Conservation (phyloP, 1,140 invertebrate genomes). For the Cephus cinctus region DNA sequence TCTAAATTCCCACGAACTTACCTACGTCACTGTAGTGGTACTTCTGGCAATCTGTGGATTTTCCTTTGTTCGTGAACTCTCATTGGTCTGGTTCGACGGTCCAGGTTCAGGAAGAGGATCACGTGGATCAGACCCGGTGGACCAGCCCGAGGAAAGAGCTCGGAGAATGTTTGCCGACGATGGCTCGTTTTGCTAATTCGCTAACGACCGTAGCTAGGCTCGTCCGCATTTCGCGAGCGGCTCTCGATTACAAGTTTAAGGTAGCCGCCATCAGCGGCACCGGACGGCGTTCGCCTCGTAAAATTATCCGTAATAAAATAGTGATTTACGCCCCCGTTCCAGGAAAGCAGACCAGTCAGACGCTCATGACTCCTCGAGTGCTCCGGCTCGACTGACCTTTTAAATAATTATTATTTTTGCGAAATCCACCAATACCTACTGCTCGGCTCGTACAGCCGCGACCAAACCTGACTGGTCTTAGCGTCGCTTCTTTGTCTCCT, state of each 20-base stretch:
- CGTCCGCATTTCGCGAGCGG: constrained; percentile 2
- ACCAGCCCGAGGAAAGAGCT: neutral
- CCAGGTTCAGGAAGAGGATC: too few species aligned
- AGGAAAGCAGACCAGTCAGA: constrained; percentile 38
- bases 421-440: constrained; percentile 7
- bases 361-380: constrained; percentile 16
- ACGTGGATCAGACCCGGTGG: too few species aligned
- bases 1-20: too few species aligned
- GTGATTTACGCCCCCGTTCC: constrained; percentile 42
- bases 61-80: too few species aligned
- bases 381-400: constrained; percentile 23
- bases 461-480: too few species aligned
- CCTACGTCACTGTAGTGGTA: too few species aligned
- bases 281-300: constrained; percentile 28
- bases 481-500: neutral
- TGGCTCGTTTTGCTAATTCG: constrained; percentile 27
- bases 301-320: constrained; percentile 50
- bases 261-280: constrained; percentile 28
- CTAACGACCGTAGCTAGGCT: constrained; percentile 24
- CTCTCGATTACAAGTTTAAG: constrained; percentile 39
- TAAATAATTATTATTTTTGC: constrained; percentile 23
- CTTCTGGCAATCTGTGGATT: too few species aligned
- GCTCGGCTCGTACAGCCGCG: too few species aligned
- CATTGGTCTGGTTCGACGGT: too few species aligned
- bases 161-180: constrained; percentile 14